These are phyloP conservation scores for Teinopalpus imperialis DNA, from an alignment of 2,888 invertebrate species.

Conservation along the genomic window DNA sequence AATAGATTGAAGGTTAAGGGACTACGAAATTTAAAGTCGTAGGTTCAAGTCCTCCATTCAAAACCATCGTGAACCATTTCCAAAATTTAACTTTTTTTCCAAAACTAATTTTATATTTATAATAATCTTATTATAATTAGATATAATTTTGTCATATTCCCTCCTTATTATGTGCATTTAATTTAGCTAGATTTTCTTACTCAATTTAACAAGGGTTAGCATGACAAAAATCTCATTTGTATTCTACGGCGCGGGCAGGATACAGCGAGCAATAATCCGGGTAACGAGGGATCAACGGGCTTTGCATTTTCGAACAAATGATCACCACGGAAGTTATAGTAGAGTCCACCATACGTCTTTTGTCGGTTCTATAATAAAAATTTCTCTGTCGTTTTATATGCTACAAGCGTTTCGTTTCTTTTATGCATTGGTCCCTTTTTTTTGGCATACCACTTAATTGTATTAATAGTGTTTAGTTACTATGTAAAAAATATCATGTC, in stretches of 20 bases:
- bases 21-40: no score
- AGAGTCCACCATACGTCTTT: neutral
- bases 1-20: no score
- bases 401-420: neutral
- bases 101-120: no score
- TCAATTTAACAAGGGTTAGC: conserved; percentile 22
- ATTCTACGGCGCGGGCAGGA: conserved; percentile 19
- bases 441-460: no score
- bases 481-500: no score
- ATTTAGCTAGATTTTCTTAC: conserved; percentile 16
- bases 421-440: no score
- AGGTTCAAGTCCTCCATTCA: no score
- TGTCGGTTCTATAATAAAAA: neutral
- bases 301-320: conserved; percentile 24
- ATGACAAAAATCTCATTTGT: conserved; percentile 26
- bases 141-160: no score
- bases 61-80: no score
- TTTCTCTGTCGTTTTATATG: neutral
- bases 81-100: no score
- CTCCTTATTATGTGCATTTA: conserved; percentile 17
- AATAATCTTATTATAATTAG: no score
- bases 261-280: conserved; percentile 21
- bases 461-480: no score
- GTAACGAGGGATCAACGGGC: conserved; percentile 24
- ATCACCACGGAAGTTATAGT: conserved; percentile 17